Evolutionary conservation across 2,797 vertebrate genomes (phyloP), one percentile per base, ranked within the genome.

Genomic region (Notoglanidium macrostoma): DNA sequence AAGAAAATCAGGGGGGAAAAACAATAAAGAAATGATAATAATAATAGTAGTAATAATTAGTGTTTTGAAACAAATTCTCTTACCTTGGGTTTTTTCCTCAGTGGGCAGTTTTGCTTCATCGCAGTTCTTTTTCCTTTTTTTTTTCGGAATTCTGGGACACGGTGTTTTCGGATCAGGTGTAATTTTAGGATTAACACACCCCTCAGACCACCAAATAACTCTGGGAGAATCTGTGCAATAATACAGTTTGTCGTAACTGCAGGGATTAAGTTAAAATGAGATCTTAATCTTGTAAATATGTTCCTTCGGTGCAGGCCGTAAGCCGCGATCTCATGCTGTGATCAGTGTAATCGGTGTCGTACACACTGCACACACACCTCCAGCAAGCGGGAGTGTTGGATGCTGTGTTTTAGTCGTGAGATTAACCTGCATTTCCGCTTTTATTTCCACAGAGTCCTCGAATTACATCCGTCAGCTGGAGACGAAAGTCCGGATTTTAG

Each of bases 391-490:
- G 73, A 35, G 46, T 46, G 35, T 26, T n/a, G 35, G 19, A 44
- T 6, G 11, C 3, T 0, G 32, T 0, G 32, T 17, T 80, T 59
- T 14, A 59, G 55, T 12, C 8, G 0, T 12, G 44, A 83, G 44
- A 21, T 82, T 65, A 10, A 82, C 44, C 40, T 23, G 68, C 90
- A 26, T 90, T 17, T 90, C 46, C 40, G 88, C 29, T 90, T 90
- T 88, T 67, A 1, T 78, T 73, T 80, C 87, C 93, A n/a, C 93
- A 98, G 97, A 97, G 91, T 92, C 96, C 0, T 96, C 95, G 82
- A 95, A 93, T 92, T 97, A 97, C 89, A 93, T 96, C 93, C 93
- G 96, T 85, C 97, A 97, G 91, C 95, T 98, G 92, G 97, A 98
- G 94, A 96, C 94, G 90, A 97, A 96, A 94, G 95, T 97, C 93